Base-by-base conservation (phyloP, 2,797 vertebrate genomes). In the Semotilus atromaculatus region DNA sequence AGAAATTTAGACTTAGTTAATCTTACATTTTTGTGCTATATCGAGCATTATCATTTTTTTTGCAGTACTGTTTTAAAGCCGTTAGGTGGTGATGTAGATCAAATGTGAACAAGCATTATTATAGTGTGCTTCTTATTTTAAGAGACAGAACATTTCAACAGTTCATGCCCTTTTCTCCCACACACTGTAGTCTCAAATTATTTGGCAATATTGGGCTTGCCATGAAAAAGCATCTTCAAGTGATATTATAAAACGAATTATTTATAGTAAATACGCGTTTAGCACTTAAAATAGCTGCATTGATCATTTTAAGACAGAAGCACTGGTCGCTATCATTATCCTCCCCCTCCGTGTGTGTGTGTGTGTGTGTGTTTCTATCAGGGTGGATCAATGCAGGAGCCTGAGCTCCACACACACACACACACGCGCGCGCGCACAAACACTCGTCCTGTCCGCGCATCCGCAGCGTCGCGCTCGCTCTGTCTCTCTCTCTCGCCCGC, bases 301-400 rank as follows among this genome's bases (percentile, higher is more conserved):
- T 29, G 16, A 43, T 78, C 11, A 78, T 78, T 77, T 78, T 51
- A 23, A 18, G 43, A 66, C 60, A 34, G 26, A 66, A 78, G 14
- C 43, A 16, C 19, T 16, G 60, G 62, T 55, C 29, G 62, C 26
- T 31, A 26, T 53, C 13, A 68, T 76, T 21, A 14, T 58, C 72
- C 18, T 36, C 45, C 72, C 48, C 45, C 48, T 55, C 51, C 29
- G n/a, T 53, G 2, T 66, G 5, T 62, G 13, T 64, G 4, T 31
- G 38, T 10, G 18, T 51, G 71, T 74, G 48, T n/a, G 74, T 58
- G 51, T 76, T 26, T 85, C 77, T 78, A 71, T 85, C 85, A 62
- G 87, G 82, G 86, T 84, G 88, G 83, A 88, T 90, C 88, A 81
- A 90, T 85, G 86, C 84, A 66, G 71, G 71, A 84, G 62, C 73